These are phyloP conservation scores for Cygnus buccinator DNA, from an alignment of 2,113 vertebrate genomes.

Conservation along the genomic window DNA sequence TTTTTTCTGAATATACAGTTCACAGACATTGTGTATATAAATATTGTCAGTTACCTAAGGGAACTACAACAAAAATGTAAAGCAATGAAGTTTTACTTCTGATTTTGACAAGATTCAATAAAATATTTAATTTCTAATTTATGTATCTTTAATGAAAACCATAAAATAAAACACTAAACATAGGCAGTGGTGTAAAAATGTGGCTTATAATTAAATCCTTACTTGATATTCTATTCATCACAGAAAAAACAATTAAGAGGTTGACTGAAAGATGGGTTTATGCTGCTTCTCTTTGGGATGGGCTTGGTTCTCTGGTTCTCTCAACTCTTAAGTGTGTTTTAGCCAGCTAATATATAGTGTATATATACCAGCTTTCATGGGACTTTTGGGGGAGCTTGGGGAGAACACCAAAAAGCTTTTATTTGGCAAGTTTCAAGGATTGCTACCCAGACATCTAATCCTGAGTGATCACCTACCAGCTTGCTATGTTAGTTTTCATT, in stretches of 20 bases:
- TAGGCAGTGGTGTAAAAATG: not conserved
- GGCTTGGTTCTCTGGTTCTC: not conserved
- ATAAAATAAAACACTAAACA: not conserved
- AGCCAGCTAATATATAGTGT: not conserved
- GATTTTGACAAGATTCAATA: not conserved
- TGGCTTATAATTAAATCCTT: not conserved
- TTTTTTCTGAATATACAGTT: not conserved
- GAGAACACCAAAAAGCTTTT: not conserved
- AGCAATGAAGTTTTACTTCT: not conserved
- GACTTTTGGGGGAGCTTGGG: not conserved
- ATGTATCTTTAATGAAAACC: not conserved
- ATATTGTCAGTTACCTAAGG: not conserved
- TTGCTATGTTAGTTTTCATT: not conserved
- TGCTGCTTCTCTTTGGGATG: not conserved
- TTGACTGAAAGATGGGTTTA: not conserved
- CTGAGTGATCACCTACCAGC: not conserved
- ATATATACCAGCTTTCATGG: not conserved
- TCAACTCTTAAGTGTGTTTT: not conserved
- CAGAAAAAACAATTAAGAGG: not conserved
- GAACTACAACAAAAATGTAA: not conserved
- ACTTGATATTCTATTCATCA: not conserved
- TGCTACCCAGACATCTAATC: not conserved
- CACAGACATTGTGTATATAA: not conserved
- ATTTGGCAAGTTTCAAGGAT: not conserved
- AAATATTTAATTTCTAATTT: not conserved